These are phyloP conservation scores for Fragum fragum DNA, from an alignment of 2,888 invertebrate genomes.

Conservation along the genomic window DNA sequence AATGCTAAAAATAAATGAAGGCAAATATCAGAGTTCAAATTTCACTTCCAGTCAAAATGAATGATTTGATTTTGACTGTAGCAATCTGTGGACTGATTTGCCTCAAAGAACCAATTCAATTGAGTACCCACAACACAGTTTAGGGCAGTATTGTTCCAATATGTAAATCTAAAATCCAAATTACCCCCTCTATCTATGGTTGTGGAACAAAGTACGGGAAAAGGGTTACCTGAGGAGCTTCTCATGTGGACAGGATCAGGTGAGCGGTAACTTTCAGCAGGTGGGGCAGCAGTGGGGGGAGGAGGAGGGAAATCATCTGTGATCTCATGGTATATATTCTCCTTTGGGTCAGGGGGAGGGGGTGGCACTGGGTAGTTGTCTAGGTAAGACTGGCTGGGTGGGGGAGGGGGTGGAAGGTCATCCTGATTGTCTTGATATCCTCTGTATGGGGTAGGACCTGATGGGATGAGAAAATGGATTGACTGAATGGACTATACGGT, in stretches of 20 bases:
- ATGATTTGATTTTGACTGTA: too few species aligned
- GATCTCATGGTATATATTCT: constrained; percentile 72
- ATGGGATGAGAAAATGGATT: not conserved
- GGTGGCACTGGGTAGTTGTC: constrained; percentile 67
- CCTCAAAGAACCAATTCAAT: too few species aligned
- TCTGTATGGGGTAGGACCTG: constrained; percentile 73
- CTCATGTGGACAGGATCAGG: constrained; percentile 54
- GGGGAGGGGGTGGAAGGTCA: constrained; percentile 74
- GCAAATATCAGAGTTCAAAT: too few species aligned
- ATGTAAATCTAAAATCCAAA: too few species aligned
- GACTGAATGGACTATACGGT: too few species aligned
- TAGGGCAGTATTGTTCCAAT: too few species aligned
- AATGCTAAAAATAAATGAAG: too few species aligned
- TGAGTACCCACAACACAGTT: too few species aligned
- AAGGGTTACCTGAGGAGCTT: constrained; percentile 44
- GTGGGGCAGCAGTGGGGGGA: constrained; percentile 69
- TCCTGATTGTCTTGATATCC: constrained; percentile 71
- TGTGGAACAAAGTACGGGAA: too few species aligned
- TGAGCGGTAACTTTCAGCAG: constrained; percentile 40
- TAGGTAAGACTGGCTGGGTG: constrained; percentile 61
- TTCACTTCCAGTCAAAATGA: too few species aligned
- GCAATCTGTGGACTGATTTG: too few species aligned
- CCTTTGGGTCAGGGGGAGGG: constrained; percentile 72
- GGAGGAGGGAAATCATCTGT: constrained; percentile 78
- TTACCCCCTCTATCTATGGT: too few species aligned